A percentile compares a stretch with the other conserved stretches of the same genome.
Evolutionary conservation across 1,140 invertebrate species (phyloP).

Genomic region (Aleiodes sp.): DNA sequence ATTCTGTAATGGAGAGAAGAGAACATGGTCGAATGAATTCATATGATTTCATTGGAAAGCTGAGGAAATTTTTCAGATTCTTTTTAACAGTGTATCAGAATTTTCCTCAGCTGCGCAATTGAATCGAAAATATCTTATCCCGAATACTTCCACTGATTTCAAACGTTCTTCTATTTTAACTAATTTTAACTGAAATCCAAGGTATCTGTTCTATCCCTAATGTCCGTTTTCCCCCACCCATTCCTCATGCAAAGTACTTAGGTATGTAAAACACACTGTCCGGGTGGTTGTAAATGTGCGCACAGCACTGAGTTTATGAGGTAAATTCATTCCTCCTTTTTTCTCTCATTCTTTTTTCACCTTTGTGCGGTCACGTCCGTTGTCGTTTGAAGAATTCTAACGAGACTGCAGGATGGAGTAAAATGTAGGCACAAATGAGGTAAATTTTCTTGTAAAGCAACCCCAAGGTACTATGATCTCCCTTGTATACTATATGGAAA

Average conservation of each 20-base stretch:
- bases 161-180: no score
- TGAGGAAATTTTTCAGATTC: no score
- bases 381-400: slow-evolving; percentile 14
- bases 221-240: not conserved
- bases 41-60: no score
- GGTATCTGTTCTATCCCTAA: not conserved
- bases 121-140: no score
- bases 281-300: not conserved
- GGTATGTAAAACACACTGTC: slow-evolving; percentile 5
- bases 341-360: not conserved
- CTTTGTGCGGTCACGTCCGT: slow-evolving; percentile 8
- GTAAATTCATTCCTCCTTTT: no score
- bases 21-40: no score
- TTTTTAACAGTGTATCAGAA: no score
- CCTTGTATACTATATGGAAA: not conserved
- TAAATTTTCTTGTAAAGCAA: not conserved
- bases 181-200: not conserved
- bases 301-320: slow-evolving; percentile 4
- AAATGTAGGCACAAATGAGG: slow-evolving; percentile 1
- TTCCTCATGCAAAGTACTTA: slow-evolving; percentile 1
- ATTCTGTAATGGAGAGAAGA: no score
- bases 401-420: slow-evolving; percentile 5
- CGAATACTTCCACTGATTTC: no score
- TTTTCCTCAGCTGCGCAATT: no score
- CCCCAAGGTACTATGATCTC: not conserved